Evolutionary conservation across 1,140 invertebrate species (phyloP), one percentile per base, ranked within the genome.

Genomic region (Daktulosphaira vitifoliae): DNA sequence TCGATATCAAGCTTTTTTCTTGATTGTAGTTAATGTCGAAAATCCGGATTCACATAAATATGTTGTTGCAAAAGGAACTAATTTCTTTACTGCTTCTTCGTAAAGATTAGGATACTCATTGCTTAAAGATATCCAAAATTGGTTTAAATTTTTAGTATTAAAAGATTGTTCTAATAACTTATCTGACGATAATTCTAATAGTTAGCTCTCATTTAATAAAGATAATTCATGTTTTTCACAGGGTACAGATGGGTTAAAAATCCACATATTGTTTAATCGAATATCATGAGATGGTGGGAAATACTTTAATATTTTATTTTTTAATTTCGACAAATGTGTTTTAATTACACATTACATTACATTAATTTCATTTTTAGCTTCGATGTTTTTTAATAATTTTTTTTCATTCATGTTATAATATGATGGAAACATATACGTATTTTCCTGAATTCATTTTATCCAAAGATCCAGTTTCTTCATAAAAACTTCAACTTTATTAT

Each of bases 41-140:
- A 23, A 48, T 48, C 44, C n/a, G n/a, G n/a, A 48, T 23, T 48
- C 8, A 48, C 44, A 22, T 22, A 13, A 22, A 48, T 48, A 48
- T 11, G 20, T 48, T 23, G 18, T 48, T 48, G 44, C 44, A 23
- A 48, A 48, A 48, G 1, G 1, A 48, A 48, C 16, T 15, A 48
- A 22, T 48, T 48, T 23, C 7, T 13, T 23, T 48, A 22, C 9
- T 23, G 20, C 44, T 22, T 48, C 33, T 37, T 37, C 33, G 33
- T 37, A 37, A 37, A 37, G 13, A 37, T 37, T 37, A 6, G 33
- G 33, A 37, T 37, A n/a, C n/a, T n/a, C n/a, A n/a, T n/a, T n/a
- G n/a, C n/a, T 22, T 48, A 48, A 22, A 48, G 18, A 48, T 23
- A 48, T 48, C 20, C 44, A 48, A 48, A 48, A 48, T 20, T 48